A percentile compares a stretch with the other conserved stretches of the same genome.
Evolutionary conservation across 2,797 vertebrate genomes (phyloP).

Genomic region (Apodemus agrarius): DNA sequence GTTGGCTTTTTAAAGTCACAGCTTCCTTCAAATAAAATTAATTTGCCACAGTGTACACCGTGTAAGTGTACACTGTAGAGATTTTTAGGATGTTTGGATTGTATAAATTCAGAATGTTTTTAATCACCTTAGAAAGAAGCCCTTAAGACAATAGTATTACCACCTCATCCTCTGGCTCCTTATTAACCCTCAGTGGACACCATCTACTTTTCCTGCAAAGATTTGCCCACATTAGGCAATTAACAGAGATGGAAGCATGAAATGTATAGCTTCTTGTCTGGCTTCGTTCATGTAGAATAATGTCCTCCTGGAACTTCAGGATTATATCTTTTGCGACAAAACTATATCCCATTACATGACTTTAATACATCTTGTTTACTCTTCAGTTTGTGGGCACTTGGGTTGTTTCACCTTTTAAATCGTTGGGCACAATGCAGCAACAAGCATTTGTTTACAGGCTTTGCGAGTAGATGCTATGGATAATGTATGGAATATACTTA

Average conservation of each 20-base stretch:
- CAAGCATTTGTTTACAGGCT: neutral
- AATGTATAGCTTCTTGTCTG: neutral
- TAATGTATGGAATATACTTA: neutral
- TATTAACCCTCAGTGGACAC: neutral
- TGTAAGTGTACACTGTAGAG: neutral
- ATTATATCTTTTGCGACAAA: neutral
- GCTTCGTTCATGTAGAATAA: constrained; percentile 4
- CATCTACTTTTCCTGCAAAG: neutral
- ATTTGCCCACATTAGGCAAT: constrained; percentile 12
- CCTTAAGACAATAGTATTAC: neutral
- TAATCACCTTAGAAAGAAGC: neutral
- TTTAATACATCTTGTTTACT: constrained; percentile 8
- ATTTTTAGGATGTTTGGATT: constrained; percentile 39
- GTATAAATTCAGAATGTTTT: constrained; percentile 42
- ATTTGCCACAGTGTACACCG: neutral
- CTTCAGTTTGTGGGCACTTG: neutral
- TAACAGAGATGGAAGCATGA: neutral
- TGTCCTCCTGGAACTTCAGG: neutral
- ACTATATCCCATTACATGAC: neutral
- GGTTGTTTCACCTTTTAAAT: neutral
- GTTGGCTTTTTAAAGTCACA: neutral
- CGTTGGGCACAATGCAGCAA: neutral
- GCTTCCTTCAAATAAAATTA: constrained; percentile 14
- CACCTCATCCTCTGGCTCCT: neutral
- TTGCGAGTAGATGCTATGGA: neutral